Evolutionary conservation across 2,113 vertebrate species (phyloP), one percentile per base, ranked within the genome.

Genomic region (Esox niger): DNA sequence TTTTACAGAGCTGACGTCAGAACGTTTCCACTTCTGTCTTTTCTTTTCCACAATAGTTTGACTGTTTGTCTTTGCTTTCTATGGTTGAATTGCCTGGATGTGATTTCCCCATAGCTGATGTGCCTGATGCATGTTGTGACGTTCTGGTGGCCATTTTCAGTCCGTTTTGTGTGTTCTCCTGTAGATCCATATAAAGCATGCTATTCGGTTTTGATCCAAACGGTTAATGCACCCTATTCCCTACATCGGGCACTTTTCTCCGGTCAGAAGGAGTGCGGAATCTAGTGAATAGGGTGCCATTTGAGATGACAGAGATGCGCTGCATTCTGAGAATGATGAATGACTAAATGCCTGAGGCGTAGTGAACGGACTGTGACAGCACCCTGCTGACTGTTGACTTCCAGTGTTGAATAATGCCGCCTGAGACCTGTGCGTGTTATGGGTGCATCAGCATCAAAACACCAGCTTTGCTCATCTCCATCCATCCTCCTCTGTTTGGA

Each of bases 391-490:
- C 32, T 29, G n/a, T 25, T n/a, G 20, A n/a, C 21, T 35, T 3
- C 20, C 32, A 13, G 59, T 15, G 20, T 33, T 61, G 59, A 61
- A 35, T 61, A 35, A 68, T 59, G 17, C 13, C 6, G 13, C 10
- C 7, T 27, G 20, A 13, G 17, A 52, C 25, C 33, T 26, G 30
- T 49, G 3, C 26, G 20, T 30, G 62, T 61, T 54, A 60, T 55
- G 58, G 38, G 54, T 13, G 43, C 35, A 57, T 62, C 47, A 54
- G 70, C 63, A 61, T 66, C 57, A 27, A 29, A 59, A 43, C 55
- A 29, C 43, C 35, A 27, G 33, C 55, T 43, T 33, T 30, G 17
- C 55, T 8, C 20, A 10, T 23, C 54, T 25, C 52, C 6, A 5
- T 38, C 25, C 21, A 47, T 59, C 20, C n/a, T n/a, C n/a, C n/a